These are phyloP conservation scores for Lateolabrax maculatus DNA, from an alignment of 2,797 vertebrate genomes.

Conservation along the genomic window DNA sequence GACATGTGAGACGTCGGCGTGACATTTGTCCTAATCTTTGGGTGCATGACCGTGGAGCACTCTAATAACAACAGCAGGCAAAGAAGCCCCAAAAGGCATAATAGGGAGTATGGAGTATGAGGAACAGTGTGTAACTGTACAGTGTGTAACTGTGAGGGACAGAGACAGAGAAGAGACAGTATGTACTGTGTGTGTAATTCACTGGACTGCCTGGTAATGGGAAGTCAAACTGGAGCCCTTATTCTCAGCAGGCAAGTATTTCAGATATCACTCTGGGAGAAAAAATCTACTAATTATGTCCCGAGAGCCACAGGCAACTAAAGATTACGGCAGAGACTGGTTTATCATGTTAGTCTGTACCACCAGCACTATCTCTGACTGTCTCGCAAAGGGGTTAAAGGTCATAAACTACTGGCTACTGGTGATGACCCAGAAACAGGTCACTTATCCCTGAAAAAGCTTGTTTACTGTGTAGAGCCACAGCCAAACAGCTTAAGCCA, in stretches of 20 bases:
- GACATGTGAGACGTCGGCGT: slow-evolving; percentile 29
- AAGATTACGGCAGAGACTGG: slow-evolving; percentile 16
- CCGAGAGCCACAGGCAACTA: not conserved
- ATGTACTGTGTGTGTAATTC: slow-evolving; percentile 14
- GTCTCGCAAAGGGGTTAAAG: slow-evolving; percentile 49
- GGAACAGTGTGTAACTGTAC: slow-evolving; percentile 43
- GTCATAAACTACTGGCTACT: slow-evolving; percentile 41
- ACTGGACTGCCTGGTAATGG: not conserved
- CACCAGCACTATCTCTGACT: slow-evolving; percentile 21
- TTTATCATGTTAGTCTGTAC: slow-evolving; percentile 28
- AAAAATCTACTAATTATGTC: not conserved
- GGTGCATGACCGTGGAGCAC: slow-evolving; percentile 39
- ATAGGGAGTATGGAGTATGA: slow-evolving; percentile 25
- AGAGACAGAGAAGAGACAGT: slow-evolving; percentile 5
- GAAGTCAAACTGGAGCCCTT: not conserved
- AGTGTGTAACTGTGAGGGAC: slow-evolving; percentile 30
- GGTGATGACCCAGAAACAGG: slow-evolving; percentile 35
- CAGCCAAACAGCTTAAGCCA: slow-evolving; percentile 55
- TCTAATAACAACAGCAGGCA: slow-evolving; percentile 54
- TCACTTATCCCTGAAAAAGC: slow-evolving; percentile 47
- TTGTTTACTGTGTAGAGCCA: slow-evolving; percentile 58
- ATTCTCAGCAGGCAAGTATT: not conserved
- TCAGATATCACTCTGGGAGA: not conserved
- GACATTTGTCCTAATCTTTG: slow-evolving; percentile 63
- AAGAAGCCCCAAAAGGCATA: slow-evolving; percentile 6